Conservation (phyloP, 2,888 invertebrate genomes). For the Clanis bilineata region DNA sequence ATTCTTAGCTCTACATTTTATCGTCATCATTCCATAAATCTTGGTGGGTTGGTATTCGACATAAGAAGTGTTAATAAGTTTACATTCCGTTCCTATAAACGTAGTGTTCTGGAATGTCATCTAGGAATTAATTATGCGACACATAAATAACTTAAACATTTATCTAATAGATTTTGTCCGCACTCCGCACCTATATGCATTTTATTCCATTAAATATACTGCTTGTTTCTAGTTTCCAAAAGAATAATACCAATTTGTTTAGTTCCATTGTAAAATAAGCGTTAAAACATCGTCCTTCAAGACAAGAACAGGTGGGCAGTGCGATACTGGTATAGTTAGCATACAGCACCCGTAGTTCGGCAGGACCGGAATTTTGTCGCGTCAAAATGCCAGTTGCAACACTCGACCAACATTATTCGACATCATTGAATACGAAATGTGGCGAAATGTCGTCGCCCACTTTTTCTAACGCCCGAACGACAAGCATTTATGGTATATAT, state of each 20-base stretch:
- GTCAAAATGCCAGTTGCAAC: conserved; percentile 54
- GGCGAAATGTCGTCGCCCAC: conserved; percentile 47
- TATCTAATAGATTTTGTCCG: neutral
- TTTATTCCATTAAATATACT: too few species aligned
- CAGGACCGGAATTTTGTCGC: conserved; percentile 54
- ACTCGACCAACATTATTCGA: conserved; percentile 35
- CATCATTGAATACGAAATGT: conserved; percentile 44
- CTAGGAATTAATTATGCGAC: neutral
- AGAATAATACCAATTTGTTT: neutral
- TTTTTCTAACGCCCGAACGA: conserved; percentile 33
- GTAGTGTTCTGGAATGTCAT: neutral
- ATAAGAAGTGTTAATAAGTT: neutral
- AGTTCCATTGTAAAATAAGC: conserved; percentile 30
- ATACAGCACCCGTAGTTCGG: conserved; percentile 41
- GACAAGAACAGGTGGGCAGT: conserved; percentile 38
- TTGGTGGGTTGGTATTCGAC: neutral
- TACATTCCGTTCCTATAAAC: neutral
- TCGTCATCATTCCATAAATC: neutral
- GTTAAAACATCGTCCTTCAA: conserved; percentile 36
- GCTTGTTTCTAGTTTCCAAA: too few species aligned
- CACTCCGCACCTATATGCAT: neutral
- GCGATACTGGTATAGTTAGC: conserved; percentile 46
- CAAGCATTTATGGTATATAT: neutral
- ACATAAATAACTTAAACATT: neutral
- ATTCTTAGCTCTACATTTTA: neutral